Evolutionary conservation across 2,797 vertebrate genomes (phyloP), one percentile per base, ranked within the genome.

Genomic region (Lophius americanus): DNA sequence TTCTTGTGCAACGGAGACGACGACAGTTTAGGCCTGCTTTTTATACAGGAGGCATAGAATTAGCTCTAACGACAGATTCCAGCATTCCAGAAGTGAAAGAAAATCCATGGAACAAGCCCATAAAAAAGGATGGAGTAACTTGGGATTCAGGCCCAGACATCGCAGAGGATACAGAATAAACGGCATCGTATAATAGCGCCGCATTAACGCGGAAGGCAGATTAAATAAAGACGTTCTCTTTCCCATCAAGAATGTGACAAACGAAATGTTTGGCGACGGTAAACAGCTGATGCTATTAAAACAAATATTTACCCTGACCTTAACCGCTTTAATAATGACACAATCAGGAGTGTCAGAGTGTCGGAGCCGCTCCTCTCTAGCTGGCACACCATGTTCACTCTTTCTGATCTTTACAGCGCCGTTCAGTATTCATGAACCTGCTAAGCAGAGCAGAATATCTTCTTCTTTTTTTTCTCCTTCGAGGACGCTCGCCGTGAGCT

Each of bases 361-460:
- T 85, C 80, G 86, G 57, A 52, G 54, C 35, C 71, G 38, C 65
- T 76, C 51, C 72, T 84, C 76, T 79, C 44, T 62, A 73, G 68
- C 56, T 62, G 36, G 75, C 79, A 56, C 4, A 52, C 68, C 58
- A 35, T 73, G 53, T 81, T 86, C 52, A 9, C 70, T 76, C 85
- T 66, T 83, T 89, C 91, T 92, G 90, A 92, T 93, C 92, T 90
- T 81, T 73, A 85, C 86, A 83, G 70, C 76, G 73, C 76, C 65
- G 68, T 80, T 92, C 85, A 84, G 85, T 91, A 91, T 93, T 91
- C 91, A 92, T 90, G 85, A 89, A 83, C 73, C 84, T 74, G 87
- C 82, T 81, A 86, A 90, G 85, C 79, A 39, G 79, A 83, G 87
- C 82, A 85, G 84, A 84, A 87, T 89, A 83, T 90, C 84, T 90